Conservation (phyloP, 2,797 vertebrate species). For the Alcedo atthis region DNA sequence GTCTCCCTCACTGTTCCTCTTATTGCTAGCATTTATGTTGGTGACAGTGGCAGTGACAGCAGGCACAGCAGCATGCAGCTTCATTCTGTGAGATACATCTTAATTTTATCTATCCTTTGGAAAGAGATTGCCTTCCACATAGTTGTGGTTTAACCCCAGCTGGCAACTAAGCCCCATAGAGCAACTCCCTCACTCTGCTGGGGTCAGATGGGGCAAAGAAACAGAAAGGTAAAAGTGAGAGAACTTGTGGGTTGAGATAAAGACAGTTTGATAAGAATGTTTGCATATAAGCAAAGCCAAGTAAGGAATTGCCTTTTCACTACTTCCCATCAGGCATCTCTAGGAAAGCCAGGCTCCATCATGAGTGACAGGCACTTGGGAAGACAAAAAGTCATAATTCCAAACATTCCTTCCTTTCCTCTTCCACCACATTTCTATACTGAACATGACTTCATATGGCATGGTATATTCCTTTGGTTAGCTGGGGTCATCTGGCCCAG, state of each 20-base stretch:
- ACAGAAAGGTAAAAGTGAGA: background rate
- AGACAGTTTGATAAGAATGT: no score
- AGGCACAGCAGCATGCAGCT: constrained; percentile 5
- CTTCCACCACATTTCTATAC: no score
- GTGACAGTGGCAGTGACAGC: constrained; percentile 13
- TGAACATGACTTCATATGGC: no score
- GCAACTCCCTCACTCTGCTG: background rate
- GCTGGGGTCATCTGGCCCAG: no score
- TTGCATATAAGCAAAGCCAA: no score
- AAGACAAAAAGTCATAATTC: no score
- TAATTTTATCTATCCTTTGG: background rate
- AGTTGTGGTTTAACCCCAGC: background rate
- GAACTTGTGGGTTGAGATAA: no score
- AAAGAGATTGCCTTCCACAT: background rate
- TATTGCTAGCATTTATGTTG: background rate
- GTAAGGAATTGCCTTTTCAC: no score
- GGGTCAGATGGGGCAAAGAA: no score
- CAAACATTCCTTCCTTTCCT: no score
- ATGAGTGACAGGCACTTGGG: no score
- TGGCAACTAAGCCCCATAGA: background rate
- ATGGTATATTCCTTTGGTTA: no score
- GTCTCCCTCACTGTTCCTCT: background rate
- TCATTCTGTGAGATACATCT: background rate
- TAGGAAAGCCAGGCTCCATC: background rate
- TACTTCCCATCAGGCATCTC: background rate